Percentiles rank a stretch among this genome's conserved stretches.
These are phyloP conservation scores for Neodiprion fabricii DNA, from an alignment of 1,140 invertebrate species.

Conservation along the genomic window DNA sequence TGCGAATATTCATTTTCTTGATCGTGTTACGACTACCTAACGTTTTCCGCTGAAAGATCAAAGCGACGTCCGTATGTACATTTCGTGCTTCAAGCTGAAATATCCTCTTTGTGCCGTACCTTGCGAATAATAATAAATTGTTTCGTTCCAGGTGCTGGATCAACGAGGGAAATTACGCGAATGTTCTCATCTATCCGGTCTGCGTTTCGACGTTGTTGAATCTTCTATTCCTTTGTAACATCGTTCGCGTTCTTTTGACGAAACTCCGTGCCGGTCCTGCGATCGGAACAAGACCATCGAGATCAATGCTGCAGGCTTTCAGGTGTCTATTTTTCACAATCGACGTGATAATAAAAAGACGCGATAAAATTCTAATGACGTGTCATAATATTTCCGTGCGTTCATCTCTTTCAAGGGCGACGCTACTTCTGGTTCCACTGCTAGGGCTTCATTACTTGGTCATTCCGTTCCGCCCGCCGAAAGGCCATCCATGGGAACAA, in stretches of 20 bases:
- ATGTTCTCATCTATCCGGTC: constrained; percentile 80
- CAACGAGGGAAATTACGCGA: constrained; percentile 73
- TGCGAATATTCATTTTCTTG: no score
- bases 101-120: no score
- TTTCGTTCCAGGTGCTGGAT: constrained; percentile 81
- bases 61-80: no score
- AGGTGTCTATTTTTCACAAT: constrained; percentile 58
- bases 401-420: constrained; percentile 73
- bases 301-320: constrained; percentile 79
- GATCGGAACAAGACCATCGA: constrained; percentile 68
- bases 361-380: no score
- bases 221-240: constrained; percentile 90
- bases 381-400: background rate
- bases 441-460: constrained; percentile 86
- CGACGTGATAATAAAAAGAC: no score
- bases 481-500: constrained; percentile 73
- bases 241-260: constrained; percentile 88
- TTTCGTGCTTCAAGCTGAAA: no score
- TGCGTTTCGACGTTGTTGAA: constrained; percentile 83
- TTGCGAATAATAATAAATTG: constrained; percentile 9
- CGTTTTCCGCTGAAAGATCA: no score
- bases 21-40: no score
- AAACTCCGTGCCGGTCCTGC: constrained; percentile 78
- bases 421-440: constrained; percentile 84
- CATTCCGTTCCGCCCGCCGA: constrained; percentile 84